Evolutionary conservation across 1,140 invertebrate genomes (phyloP).

Genomic region (Cardiocondyla obscurior): DNA sequence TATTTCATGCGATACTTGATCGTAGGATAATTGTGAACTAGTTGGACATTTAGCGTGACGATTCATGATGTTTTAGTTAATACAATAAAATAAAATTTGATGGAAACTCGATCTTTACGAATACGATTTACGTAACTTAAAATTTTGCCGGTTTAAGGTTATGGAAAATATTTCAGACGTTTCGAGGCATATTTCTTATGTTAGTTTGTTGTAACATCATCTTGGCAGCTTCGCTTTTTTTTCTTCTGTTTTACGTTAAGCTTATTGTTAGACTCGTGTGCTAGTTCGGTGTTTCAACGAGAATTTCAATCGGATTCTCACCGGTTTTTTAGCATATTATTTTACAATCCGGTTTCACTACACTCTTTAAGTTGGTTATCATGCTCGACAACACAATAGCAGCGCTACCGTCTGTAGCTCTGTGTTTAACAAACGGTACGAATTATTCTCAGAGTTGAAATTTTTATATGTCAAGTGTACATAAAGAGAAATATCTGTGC

Average conservation of each 20-base stretch:
- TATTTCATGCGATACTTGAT: conserved; percentile 68
- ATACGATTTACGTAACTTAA: neutral
- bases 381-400: conserved; percentile 5
- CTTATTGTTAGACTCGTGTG: neutral
- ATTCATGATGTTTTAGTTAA: conserved; percentile 18
- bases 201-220: neutral
- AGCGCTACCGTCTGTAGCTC: conserved; percentile 3
- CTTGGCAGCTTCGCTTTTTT: neutral
- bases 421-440: conserved; percentile 38
- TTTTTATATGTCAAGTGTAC: conserved; percentile 50
- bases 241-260: neutral
- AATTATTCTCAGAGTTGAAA: conserved; percentile 48
- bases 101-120: neutral
- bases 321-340: neutral
- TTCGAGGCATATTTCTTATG: neutral
- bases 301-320: neutral
- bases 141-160: conserved; percentile 40
- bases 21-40: conserved; percentile 45
- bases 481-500: conserved; percentile 48
- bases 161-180: neutral
- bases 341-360: conserved; percentile 12
- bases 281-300: neutral
- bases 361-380: conserved; percentile 5
- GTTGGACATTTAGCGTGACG: conserved; percentile 19
- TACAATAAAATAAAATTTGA: neutral